A percentile compares a stretch with the other conserved stretches of the same genome.
These are phyloP conservation scores for Cheilinus undulatus DNA, from an alignment of 2,113 vertebrate genomes.

Conservation along the genomic window DNA sequence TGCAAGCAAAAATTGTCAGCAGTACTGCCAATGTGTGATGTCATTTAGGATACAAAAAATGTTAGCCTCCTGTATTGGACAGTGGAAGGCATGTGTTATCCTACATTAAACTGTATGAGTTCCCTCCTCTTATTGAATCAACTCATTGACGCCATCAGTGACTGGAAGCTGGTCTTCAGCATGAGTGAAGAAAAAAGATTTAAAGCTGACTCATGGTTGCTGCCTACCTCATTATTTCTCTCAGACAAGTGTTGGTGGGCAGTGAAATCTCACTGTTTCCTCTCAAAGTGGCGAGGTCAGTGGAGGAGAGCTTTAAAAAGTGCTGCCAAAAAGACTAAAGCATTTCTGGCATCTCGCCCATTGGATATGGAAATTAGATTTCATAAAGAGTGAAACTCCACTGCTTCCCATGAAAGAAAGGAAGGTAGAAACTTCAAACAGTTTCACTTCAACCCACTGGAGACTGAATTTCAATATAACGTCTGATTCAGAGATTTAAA, in stretches of 20 bases:
- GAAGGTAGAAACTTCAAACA: background rate
- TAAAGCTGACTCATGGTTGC: background rate
- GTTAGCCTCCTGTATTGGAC: background rate
- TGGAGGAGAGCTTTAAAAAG: background rate
- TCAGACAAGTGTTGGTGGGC: conserved; percentile 5
- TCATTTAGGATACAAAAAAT: background rate
- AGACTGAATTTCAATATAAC: background rate
- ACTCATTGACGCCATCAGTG: background rate
- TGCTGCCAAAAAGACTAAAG: background rate
- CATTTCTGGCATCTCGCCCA: background rate
- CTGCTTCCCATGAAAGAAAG: background rate
- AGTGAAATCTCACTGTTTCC: conserved; percentile 9
- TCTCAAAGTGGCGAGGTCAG: background rate
- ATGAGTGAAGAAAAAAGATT: background rate
- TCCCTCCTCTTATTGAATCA: background rate
- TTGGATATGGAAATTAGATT: conserved; percentile 6
- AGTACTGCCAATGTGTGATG: too few species aligned
- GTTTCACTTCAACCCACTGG: background rate
- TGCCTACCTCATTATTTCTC: conserved; percentile 27
- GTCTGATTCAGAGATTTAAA: background rate
- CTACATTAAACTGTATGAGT: background rate
- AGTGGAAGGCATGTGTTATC: background rate
- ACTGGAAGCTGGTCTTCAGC: conserved; percentile 24
- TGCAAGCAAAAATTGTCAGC: background rate
- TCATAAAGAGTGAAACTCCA: background rate